Evolutionary conservation across 1,140 invertebrate genomes (phyloP).

Genomic region (Drosophila orosa): DNA sequence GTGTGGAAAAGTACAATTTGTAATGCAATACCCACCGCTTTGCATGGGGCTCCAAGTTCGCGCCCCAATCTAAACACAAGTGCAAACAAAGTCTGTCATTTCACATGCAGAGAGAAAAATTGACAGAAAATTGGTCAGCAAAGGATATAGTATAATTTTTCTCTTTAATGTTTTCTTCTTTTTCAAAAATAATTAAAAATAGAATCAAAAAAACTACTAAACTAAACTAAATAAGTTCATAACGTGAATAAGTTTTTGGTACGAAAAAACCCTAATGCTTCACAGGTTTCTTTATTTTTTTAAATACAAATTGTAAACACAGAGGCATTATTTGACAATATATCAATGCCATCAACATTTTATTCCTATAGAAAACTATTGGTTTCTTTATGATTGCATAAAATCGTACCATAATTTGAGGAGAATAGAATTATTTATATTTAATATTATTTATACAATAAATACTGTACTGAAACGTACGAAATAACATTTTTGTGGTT

Average conservation of each 20-base stretch:
- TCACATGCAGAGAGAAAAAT: constrained; percentile 24
- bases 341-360: not conserved
- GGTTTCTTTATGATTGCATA: not conserved
- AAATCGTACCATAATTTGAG: too few species aligned
- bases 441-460: too few species aligned
- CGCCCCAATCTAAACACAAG: constrained; percentile 48
- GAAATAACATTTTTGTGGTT: too few species aligned
- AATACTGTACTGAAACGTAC: too few species aligned
- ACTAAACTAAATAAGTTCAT: not conserved
- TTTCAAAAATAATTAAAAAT: not conserved
- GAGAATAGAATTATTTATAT: too few species aligned
- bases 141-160: too few species aligned
- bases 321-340: too few species aligned
- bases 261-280: not conserved
- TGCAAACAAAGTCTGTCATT: constrained; percentile 52
- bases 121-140: not conserved
- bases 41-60: constrained; percentile 61
- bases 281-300: not conserved
- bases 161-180: not conserved
- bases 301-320: not conserved
- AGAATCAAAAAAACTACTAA: not conserved
- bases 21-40: constrained; percentile 76
- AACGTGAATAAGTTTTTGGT: not conserved
- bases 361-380: not conserved
- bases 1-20: constrained; percentile 76